A percentile compares a stretch with the other conserved stretches of the same genome.
Evolutionary conservation across 1,140 invertebrate species (phyloP).

Genomic region (Drosophila gunungcola): DNA sequence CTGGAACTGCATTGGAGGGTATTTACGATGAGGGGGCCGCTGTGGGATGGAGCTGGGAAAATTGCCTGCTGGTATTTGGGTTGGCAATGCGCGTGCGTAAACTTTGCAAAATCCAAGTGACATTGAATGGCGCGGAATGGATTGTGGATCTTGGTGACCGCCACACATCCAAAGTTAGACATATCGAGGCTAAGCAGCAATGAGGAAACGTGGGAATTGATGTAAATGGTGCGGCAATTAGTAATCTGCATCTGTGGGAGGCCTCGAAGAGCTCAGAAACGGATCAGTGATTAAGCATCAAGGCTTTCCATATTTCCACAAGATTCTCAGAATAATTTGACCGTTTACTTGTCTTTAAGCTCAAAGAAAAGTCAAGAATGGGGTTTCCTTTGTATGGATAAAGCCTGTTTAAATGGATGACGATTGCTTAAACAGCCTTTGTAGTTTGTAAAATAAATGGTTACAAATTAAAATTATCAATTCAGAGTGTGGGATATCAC

Average conservation of each 20-base stretch:
- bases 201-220: constrained; percentile 18
- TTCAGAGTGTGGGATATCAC: background rate
- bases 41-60: constrained; percentile 1
- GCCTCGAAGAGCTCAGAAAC: background rate
- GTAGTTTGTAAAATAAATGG: too few species aligned
- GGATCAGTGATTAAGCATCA: background rate
- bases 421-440: too few species aligned
- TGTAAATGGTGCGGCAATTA: constrained; percentile 11
- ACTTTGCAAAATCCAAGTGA: constrained; percentile 47
- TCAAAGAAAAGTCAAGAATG: too few species aligned
- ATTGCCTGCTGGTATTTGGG: constrained; percentile 59
- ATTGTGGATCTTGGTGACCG: constrained; percentile 8
- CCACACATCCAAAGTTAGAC: constrained; percentile 8
- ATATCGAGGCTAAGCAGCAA: constrained; percentile 7
- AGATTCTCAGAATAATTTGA: background rate
- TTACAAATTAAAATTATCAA: constrained; percentile 3
- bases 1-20: constrained; percentile 42
- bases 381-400: too few species aligned
- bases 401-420: too few species aligned
- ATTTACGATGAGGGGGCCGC: background rate
- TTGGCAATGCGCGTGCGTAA: constrained; percentile 67
- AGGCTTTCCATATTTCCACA: background rate
- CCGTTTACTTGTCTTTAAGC: background rate
- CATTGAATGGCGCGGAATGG: constrained; percentile 22
- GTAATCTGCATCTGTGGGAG: constrained; percentile 11